Evolutionary conservation across 2,888 invertebrate genomes (phyloP).

Genomic region (Nesidiocoris tenuis): DNA sequence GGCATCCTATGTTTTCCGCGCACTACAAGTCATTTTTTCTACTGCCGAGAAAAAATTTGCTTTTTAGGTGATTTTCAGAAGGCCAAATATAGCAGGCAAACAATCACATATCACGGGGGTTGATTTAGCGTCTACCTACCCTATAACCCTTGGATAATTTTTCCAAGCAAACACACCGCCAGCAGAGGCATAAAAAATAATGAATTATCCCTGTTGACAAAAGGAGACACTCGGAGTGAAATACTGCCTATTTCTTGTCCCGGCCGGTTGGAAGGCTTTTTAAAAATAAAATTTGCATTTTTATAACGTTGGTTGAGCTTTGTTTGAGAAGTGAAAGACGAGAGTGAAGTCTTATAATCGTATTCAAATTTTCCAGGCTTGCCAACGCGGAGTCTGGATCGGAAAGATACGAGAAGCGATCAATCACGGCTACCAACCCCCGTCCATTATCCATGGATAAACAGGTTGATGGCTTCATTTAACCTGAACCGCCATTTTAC

Average conservation of each 20-base stretch:
- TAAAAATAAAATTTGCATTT: slow-evolving; percentile 25
- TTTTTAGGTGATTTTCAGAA: too few species aligned
- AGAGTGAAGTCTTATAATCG: slow-evolving; percentile 8
- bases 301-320: background rate
- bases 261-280: background rate
- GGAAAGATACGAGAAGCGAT: slow-evolving; percentile 32
- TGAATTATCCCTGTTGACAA: background rate
- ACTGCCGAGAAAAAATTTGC: too few species aligned
- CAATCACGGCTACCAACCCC: slow-evolving; percentile 1
- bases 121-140: too few species aligned
- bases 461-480: slow-evolving; percentile 38
- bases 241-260: background rate
- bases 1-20: too few species aligned
- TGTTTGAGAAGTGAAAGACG: slow-evolving; percentile 10
- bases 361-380: slow-evolving; percentile 27
- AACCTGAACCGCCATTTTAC: slow-evolving; percentile 17
- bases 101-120: too few species aligned
- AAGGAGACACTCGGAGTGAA: background rate
- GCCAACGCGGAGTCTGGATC: background rate
- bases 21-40: too few species aligned
- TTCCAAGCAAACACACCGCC: background rate
- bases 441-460: background rate
- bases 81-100: too few species aligned
- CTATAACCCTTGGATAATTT: too few species aligned
- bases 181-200: background rate